A percentile compares a stretch with the other conserved stretches of the same genome.
These are phyloP conservation scores for Sebastes miniatus DNA, from an alignment of 2,797 vertebrate species.

Conservation along the genomic window DNA sequence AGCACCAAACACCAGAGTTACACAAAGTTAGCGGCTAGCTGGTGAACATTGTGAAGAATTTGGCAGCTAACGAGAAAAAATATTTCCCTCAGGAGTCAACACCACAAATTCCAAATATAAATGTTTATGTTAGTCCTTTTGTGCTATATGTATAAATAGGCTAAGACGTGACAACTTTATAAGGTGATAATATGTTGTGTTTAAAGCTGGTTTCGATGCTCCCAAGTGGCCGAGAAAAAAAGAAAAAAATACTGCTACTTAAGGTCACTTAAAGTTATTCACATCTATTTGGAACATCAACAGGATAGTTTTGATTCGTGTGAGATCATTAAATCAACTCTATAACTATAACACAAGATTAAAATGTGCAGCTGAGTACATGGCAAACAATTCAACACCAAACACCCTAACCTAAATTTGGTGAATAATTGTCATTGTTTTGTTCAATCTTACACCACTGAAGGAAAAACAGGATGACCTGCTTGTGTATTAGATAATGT, in stretches of 20 bases:
- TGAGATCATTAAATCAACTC: background rate
- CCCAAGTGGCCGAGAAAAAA: background rate
- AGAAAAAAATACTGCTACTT: background rate
- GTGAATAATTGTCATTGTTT: background rate
- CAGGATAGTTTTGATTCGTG: background rate
- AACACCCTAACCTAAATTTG: background rate
- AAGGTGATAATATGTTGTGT: conserved; percentile 9
- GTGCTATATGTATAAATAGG: background rate
- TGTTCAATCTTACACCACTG: background rate
- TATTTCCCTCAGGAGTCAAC: background rate
- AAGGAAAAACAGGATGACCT: background rate
- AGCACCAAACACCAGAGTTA: background rate
- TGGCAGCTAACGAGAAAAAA: background rate
- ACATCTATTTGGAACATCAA: background rate
- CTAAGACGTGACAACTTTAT: background rate
- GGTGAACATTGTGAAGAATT: background rate
- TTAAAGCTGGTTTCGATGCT: background rate
- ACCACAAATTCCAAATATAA: background rate
- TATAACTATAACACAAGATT: background rate
- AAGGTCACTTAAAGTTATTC: background rate
- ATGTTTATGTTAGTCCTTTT: background rate
- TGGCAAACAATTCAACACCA: background rate
- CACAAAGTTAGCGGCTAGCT: background rate
- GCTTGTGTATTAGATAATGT: too few relatives aligned
- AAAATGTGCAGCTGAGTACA: background rate